Base-by-base conservation (phyloP, 1,140 invertebrate species). In the Carcinoscorpius rotundicauda region DNA sequence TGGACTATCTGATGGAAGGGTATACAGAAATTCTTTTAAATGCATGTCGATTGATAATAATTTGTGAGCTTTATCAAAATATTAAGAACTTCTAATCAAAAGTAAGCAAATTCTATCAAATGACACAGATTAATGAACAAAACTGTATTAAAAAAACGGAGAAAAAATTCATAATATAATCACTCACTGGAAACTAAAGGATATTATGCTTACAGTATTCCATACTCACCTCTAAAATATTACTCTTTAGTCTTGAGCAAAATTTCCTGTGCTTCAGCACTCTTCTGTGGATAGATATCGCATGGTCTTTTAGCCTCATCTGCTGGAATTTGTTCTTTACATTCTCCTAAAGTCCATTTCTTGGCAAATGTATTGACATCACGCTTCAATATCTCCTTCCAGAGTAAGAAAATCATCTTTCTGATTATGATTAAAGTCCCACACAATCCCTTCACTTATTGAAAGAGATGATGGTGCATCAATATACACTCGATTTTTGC, bases 371-470 rank as follows among this genome's bases (percentile, higher is more conserved):
- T 81, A 9, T 84, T 78, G 0, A 85, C 79, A 1, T 86, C 81
- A 53, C n/a, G 87, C 84, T 73, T 93, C 91, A 0, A 88, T 69
- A 72, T 93, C 89, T n/a, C 86, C 86, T 72, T 92, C 86, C 0
- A 86, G 87, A 0, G 91, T 93, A 4, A 88, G 71, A 75, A 93
- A 93, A 75, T 95, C 92, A 73, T 93, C 89, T 70, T 87, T 87
- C 73, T 91, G 89, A 72, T 91, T 92, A 9, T 82, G 78, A 64
- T 88, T 90, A 73, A 91, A 1, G 89, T 93, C 9, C 92, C 92
- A 72, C 92, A 95, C 5, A 95, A 79, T 66, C 92, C 92, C 66
- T 74, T 70, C 0, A 75, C 75, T 62, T 80, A 63, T 83, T 85
- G 51, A 83, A 79, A 70, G 86, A 58, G 80, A 75, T 3, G 88